Base-by-base conservation (phyloP, 2,888 invertebrate species). In the Limenitis camilla region DNA sequence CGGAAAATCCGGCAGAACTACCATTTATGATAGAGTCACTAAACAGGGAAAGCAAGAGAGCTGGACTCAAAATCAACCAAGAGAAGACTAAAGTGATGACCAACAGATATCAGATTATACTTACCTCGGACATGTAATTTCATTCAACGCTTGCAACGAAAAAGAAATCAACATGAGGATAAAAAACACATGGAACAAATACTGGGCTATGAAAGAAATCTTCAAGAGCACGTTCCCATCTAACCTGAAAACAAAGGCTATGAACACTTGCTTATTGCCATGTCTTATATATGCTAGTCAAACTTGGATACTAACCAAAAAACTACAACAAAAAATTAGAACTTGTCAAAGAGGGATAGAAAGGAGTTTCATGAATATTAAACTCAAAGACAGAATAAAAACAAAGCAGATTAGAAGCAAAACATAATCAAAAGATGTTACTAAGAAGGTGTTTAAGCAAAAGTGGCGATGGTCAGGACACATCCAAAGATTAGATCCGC, bases 71-170 rank as follows among this genome's bases (percentile, higher is more conserved):
- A 49, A 43, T 40, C 41, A 43, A 28, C 11, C 50, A 32, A 49
- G 56, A 27, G 36, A 45, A n/a, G 52, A 52, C 49, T 6, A 49
- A 51, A 11, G 5, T 51, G n/a, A 51, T 51, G 44, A 45, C 51
- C 6, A 51, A 45, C 7, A 11, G 45, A 8, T 8, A 40, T 7
- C 6, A 27, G 27, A 40, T 33, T 19, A 35, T n/a, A 33, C 11
- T 45, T 28, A 35, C 19, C 35, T 52, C 10, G 52, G 52, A 5
- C 48, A 55, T 19, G 10, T 52, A 35, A 52, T 52, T 2, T 50
- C 52, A 5, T 35, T 50, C 6, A 53, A 47, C 27, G 10, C 35
- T 9, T 44, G 48, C 19, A 48, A 19, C 47, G n/a, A n/a, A n/a
- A n/a, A n/a, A n/a, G n/a, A n/a, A n/a, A n/a, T n/a, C n/a, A n/a